Evolutionary conservation across 1,140 invertebrate species (phyloP).

Genomic region (Catajapyx aquilonaris): DNA sequence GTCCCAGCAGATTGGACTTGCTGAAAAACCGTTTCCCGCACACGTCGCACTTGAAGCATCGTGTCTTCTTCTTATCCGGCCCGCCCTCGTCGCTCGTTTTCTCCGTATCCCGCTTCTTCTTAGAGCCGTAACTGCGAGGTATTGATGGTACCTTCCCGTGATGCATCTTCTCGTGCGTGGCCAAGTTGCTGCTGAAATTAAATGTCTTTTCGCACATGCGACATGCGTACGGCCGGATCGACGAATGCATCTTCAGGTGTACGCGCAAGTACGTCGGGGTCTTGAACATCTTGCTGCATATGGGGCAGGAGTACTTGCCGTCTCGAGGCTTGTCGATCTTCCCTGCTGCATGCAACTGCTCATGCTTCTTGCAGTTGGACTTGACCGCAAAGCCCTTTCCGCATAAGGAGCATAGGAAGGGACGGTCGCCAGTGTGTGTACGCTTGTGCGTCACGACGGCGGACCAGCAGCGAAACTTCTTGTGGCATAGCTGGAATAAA

Average conservation of each 20-base stretch:
- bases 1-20: constrained; percentile 3
- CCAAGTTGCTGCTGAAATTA: not conserved
- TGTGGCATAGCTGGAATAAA: not conserved
- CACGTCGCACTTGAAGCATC: constrained; percentile 3
- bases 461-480: not conserved
- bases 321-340: not conserved
- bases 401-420: not conserved
- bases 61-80: not conserved
- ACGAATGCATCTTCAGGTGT: not conserved
- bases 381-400: not conserved
- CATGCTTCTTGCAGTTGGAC: not conserved
- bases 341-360: not conserved
- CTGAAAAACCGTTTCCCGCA: constrained; percentile 6
- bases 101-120: not conserved
- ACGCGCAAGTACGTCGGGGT: not conserved
- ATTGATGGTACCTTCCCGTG: not conserved
- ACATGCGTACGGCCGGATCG: not conserved
- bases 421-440: not conserved
- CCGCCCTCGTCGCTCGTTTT: not conserved
- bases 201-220: not conserved
- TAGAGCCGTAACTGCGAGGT: not conserved
- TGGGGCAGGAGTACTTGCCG: not conserved
- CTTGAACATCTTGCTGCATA: not conserved
- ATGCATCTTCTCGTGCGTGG: not conserved
- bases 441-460: not conserved